Conservation (phyloP, 2,888 invertebrate species). For the Psococerastis gibbosa region DNA sequence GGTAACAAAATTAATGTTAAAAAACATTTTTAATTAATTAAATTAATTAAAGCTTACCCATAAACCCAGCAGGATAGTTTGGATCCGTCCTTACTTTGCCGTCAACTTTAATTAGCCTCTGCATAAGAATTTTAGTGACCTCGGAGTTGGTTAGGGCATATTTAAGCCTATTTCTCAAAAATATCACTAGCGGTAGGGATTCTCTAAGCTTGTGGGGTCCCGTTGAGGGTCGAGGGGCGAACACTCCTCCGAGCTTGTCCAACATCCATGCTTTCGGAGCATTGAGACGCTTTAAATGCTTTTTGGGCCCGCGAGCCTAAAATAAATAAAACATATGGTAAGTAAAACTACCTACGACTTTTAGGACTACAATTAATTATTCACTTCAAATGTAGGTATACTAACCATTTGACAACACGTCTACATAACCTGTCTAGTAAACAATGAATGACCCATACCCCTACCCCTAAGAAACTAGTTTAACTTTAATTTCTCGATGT, state of each 20-base stretch:
- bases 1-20: constrained; percentile 14
- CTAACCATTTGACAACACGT: too few species aligned
- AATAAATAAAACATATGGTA: constrained; percentile 21
- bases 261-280: constrained; percentile 99
- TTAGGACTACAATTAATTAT: too few species aligned
- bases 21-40: constrained; percentile 5
- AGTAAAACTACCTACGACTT: too few species aligned
- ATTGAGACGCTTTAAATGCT: constrained; percentile 97
- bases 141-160: constrained; percentile 94
- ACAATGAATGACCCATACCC: too few species aligned
- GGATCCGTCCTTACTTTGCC: constrained; percentile 95
- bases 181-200: constrained; percentile 88
- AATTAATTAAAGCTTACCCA: too few species aligned
- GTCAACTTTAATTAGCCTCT: constrained; percentile 93
- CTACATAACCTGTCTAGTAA: too few species aligned
- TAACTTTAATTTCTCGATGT: too few species aligned
- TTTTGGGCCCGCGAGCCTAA: constrained; percentile 95
- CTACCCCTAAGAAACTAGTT: too few species aligned
- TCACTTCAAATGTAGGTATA: too few species aligned
- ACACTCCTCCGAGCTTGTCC: constrained; percentile 96
- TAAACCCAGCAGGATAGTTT: constrained; percentile 95
- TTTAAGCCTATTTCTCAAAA: constrained; percentile 92
- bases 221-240: constrained; percentile 91
- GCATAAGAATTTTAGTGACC: constrained; percentile 95
- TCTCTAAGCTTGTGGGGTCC: constrained; percentile 97